These are phyloP conservation scores for Drosophila burlai DNA, from an alignment of 1,140 invertebrate genomes.

Conservation along the genomic window DNA sequence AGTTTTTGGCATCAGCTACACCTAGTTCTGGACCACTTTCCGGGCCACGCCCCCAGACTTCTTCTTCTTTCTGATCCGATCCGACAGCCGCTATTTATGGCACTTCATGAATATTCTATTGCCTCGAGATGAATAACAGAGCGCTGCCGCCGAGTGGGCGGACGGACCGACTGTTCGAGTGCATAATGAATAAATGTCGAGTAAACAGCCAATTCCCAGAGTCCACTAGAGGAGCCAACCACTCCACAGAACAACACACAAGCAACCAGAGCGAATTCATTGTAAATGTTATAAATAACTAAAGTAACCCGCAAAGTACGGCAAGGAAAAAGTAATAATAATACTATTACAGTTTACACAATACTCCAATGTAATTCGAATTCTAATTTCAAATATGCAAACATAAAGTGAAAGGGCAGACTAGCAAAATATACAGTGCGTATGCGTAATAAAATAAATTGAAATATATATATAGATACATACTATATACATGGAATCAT, in stretches of 20 bases:
- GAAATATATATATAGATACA: slow-evolving; percentile 38
- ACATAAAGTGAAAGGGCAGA: slow-evolving; percentile 56
- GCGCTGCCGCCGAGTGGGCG: slow-evolving; percentile 6
- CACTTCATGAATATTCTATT: slow-evolving; percentile 74
- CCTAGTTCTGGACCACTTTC: slow-evolving; percentile 16
- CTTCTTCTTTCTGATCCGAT: slow-evolving; percentile 19
- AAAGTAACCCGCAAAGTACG: slow-evolving; percentile 63
- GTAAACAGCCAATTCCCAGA: slow-evolving; percentile 44
- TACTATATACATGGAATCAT: slow-evolving; percentile 40
- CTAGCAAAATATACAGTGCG: slow-evolving; percentile 78
- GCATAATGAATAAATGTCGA: slow-evolving; percentile 79
- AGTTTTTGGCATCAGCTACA: neutral
- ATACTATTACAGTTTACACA: slow-evolving; percentile 59
- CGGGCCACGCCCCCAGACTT: slow-evolving; percentile 14
- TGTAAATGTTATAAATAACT: slow-evolving; percentile 82
- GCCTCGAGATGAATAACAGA: slow-evolving; percentile 50
- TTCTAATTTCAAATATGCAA: slow-evolving; percentile 66
- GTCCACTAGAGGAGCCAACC: slow-evolving; percentile 6
- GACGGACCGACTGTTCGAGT: slow-evolving; percentile 44
- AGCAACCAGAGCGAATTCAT: slow-evolving; percentile 72
- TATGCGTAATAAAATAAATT: slow-evolving; percentile 72
- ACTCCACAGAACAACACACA: slow-evolving; percentile 6
- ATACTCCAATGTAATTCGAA: slow-evolving; percentile 63
- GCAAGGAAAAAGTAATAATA: slow-evolving; percentile 20
- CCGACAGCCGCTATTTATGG: slow-evolving; percentile 42